Conservation (phyloP, 92 coral and sea anemone genomes). For the Pocillopora grandis region DNA sequence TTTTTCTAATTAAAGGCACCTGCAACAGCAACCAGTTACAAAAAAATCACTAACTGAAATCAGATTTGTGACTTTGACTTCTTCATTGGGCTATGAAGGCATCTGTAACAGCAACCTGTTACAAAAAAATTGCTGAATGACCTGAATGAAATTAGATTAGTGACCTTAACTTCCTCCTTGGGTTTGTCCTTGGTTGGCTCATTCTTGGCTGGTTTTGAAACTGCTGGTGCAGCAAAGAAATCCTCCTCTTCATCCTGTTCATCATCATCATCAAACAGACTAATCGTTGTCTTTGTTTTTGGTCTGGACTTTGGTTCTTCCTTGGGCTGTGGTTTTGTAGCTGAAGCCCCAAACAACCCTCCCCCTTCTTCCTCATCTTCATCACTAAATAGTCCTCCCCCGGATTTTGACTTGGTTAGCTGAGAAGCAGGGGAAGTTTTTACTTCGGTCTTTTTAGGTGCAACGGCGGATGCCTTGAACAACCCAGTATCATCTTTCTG, state of each 20-base stretch:
- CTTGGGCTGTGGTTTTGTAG: constrained; percentile 59
- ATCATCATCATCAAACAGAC: constrained; percentile 97
- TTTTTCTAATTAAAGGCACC: no score
- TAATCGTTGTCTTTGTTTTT: constrained; percentile 84
- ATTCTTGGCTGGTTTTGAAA: constrained; percentile 46
- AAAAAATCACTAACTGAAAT: not conserved
- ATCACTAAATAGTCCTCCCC: constrained; percentile 85
- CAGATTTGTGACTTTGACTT: constrained; percentile 21
- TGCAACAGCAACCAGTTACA: no score
- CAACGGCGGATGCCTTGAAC: constrained; percentile 25
- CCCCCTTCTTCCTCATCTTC: constrained; percentile 86
- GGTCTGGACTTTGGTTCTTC: constrained; percentile 51
- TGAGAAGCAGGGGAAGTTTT: constrained; percentile 63
- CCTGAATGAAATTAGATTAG: not conserved
- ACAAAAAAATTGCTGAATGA: not conserved
- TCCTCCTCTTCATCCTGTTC: constrained; percentile 93
- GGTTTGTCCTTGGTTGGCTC: constrained; percentile 35
- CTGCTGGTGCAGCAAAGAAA: constrained; percentile 63
- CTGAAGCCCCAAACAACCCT: constrained; percentile 61
- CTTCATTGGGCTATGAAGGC: constrained; percentile 36
- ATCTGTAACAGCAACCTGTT: no score
- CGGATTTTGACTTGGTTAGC: constrained; percentile 69
- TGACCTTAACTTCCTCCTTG: constrained; percentile 48
- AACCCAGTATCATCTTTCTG: constrained; percentile 24
- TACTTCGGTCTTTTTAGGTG: constrained; percentile 31